Base-by-base conservation (phyloP, 35 echinoderm and acorn worm genomes). In the Stichopus chloronotus region DNA sequence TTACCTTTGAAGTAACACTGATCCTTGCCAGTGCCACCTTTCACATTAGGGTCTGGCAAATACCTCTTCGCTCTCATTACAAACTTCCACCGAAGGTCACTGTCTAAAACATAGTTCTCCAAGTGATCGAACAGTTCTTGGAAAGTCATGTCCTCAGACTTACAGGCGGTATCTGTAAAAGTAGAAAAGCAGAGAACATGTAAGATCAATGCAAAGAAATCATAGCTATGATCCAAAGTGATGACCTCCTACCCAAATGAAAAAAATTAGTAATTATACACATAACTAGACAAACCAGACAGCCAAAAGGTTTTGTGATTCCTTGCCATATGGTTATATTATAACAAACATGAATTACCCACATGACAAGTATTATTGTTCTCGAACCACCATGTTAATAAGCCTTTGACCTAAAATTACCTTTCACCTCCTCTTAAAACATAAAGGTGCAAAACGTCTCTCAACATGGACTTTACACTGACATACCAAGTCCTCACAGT, bases 1-100 rank as follows among this genome's bases (percentile, higher is more conserved):
- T 55, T 93, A 98, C 97, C 97, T 94, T 81, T 94, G 72, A 98
- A 98, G 80, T 98, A 98, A 79, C 97, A 98, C 74, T 98, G 97
- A 74, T 98, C 97, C 22, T 96, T 98, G 4, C 97, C 97, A 57
- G 94, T 94, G 13, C 97, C 97, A 11, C 97, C 97, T 58, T 92
- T 82, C 57, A 90, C 90, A 54, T 76, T 89, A 13, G 95, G 90
- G 53, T 98, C 93, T 14, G 90, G 89, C 21, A 98, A 82, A n/a
- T 92, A 79, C 4, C 97, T 22, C 55, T 98, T 98, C 9, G 96
- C 97, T 74, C 97, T 60, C 97, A 98, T 98, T 5, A 98, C 97
- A 79, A 94, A 95, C 77, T 94, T 94, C 97, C 97, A 98, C 19
- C 97, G 74, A 6, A 94, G 87, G 21, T 98, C 93, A 68, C 92